These are phyloP conservation scores for Symphodus melops DNA, from an alignment of 2,113 vertebrate genomes.

Conservation along the genomic window DNA sequence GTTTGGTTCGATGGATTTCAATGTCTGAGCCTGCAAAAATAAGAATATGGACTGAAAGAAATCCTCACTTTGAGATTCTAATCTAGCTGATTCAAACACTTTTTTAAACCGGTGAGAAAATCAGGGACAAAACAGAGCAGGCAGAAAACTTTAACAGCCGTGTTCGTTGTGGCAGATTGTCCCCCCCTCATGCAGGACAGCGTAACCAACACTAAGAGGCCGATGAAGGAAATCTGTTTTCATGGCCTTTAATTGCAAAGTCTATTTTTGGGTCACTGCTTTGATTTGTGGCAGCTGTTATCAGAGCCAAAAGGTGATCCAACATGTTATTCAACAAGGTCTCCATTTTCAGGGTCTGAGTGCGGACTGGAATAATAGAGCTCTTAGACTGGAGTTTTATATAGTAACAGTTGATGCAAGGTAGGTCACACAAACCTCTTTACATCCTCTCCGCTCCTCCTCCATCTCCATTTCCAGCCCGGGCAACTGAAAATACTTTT, in stretches of 20 bases:
- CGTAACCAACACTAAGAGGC: not conserved
- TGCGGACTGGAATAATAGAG: constrained; percentile 18
- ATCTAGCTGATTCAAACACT: not conserved
- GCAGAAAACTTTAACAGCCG: not conserved
- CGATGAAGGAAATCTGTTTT: constrained; percentile 13
- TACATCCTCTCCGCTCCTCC: constrained; percentile 9
- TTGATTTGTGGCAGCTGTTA: constrained; percentile 15
- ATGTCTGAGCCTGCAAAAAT: not conserved
- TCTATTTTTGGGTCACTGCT: constrained; percentile 8
- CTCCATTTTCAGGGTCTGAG: constrained; percentile 21
- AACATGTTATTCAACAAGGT: constrained; percentile 28
- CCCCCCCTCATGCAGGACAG: not conserved
- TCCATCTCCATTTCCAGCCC: constrained; percentile 49
- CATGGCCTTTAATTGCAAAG: constrained; percentile 13
- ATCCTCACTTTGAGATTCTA: not conserved
- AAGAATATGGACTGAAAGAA: not conserved
- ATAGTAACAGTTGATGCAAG: constrained; percentile 48
- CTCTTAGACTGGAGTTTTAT: constrained; percentile 41
- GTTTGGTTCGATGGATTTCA: not conserved
- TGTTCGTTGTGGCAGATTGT: not conserved
- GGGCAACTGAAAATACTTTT: constrained; percentile 39
- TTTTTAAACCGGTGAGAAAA: not conserved
- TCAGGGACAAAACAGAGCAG: not conserved
- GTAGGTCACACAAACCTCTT: constrained; percentile 52
- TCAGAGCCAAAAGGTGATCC: constrained; percentile 19